Evolutionary conservation across 1,140 invertebrate species (phyloP).

Genomic region (Bombus cullumanus): DNA sequence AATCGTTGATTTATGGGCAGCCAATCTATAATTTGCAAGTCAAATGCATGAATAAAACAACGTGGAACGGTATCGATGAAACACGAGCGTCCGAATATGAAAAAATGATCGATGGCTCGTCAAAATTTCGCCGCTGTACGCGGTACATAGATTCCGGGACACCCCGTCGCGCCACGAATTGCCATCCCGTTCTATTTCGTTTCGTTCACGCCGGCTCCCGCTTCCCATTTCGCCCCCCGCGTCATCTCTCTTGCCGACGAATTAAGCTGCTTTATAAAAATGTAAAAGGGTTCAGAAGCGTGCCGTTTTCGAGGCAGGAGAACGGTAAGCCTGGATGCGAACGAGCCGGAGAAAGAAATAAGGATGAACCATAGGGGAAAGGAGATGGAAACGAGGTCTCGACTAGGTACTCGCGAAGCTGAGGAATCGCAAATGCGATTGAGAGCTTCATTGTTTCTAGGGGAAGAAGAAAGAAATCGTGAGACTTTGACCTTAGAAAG

Average conservation of each 20-base stretch:
- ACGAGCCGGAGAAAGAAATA: not conserved
- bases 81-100: conserved; percentile 48
- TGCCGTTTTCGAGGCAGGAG: conserved; percentile 59
- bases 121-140: conserved; percentile 42
- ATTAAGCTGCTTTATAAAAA: conserved; percentile 78
- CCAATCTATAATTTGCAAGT: conserved; percentile 56
- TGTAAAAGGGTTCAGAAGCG: conserved; percentile 72
- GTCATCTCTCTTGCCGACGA: conserved; percentile 53
- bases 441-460: conserved; percentile 74
- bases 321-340: conserved; percentile 30
- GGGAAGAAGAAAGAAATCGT: conserved; percentile 45
- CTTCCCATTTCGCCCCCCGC: conserved; percentile 30
- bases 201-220: not conserved
- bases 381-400: conserved; percentile 35
- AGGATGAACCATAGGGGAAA: not conserved
- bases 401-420: conserved; percentile 41
- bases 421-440: conserved; percentile 76
- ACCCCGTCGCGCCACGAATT: conserved; percentile 6
- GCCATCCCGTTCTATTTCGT: conserved; percentile 33
- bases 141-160: not conserved
- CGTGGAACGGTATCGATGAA: conserved; percentile 47
- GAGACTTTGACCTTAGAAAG: conserved; percentile 47
- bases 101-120: conserved; percentile 55
- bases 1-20: conserved; percentile 53
- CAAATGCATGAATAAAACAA: conserved; percentile 56